Evolutionary conservation across 2,888 invertebrate species (phyloP).

Genomic region (Odontomyia ornata): DNA sequence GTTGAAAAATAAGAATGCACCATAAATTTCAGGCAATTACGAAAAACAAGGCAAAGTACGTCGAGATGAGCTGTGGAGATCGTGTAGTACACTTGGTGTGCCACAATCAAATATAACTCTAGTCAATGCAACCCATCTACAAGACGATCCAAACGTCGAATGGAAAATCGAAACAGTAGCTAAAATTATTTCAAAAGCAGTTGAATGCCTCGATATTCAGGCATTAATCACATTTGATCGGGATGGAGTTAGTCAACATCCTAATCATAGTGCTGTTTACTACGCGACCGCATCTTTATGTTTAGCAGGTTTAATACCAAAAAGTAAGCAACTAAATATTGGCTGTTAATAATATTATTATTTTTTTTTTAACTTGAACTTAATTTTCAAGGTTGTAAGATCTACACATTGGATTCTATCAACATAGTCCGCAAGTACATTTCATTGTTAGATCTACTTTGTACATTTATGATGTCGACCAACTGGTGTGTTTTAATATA

Average conservation of each 20-base stretch:
- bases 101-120: slow-evolving; percentile 78
- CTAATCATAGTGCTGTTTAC: slow-evolving; percentile 89
- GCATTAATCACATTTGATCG: slow-evolving; percentile 94
- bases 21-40: slow-evolving; percentile 72
- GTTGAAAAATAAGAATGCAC: too few species aligned
- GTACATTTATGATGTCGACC: slow-evolving; percentile 80
- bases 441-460: slow-evolving; percentile 82
- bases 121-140: slow-evolving; percentile 75
- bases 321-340: slow-evolving; percentile 66
- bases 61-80: slow-evolving; percentile 81
- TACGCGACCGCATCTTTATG: slow-evolving; percentile 82
- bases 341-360: too few species aligned
- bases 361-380: not conserved
- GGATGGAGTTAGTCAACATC: slow-evolving; percentile 90
- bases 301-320: slow-evolving; percentile 77
- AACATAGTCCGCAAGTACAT: slow-evolving; percentile 88
- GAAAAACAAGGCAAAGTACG: slow-evolving; percentile 72
- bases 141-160: slow-evolving; percentile 77
- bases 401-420: slow-evolving; percentile 85
- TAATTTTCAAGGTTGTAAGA: slow-evolving; percentile 76
- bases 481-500: slow-evolving; percentile 70
- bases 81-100: slow-evolving; percentile 83
- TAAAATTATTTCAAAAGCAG: slow-evolving; percentile 70
- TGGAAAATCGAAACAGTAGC: slow-evolving; percentile 79
- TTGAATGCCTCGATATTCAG: slow-evolving; percentile 80